These are phyloP conservation scores for Menura novaehollandiae DNA, from an alignment of 2,113 vertebrate species.

Conservation along the genomic window DNA sequence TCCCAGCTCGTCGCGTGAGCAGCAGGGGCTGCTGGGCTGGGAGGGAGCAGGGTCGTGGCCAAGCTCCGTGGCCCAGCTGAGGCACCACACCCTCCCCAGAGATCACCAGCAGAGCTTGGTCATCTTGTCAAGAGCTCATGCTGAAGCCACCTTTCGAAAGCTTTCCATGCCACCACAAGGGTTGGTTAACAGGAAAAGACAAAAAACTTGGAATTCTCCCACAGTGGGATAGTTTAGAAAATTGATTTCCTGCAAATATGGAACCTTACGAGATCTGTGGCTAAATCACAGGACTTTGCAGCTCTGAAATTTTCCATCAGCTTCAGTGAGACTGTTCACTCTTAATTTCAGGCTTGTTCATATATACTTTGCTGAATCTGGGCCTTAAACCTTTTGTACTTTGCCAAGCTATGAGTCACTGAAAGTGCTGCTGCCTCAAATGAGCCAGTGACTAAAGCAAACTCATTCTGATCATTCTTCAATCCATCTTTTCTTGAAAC, in stretches of 20 bases:
- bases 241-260: not conserved
- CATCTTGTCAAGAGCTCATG: not conserved
- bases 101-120: not conserved
- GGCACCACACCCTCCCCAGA: not conserved
- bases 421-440: not conserved
- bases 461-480: not conserved
- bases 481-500: not conserved
- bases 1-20: fast-evolving
- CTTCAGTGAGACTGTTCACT: conserved; percentile 12
- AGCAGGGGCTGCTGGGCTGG: not conserved
- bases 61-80: not conserved
- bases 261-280: not conserved
- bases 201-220: not conserved
- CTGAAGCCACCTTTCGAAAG: not conserved
- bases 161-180: not conserved
- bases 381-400: not conserved
- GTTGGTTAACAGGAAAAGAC: not conserved
- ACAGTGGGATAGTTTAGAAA: not conserved
- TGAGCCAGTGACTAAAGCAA: not conserved
- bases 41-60: not conserved
- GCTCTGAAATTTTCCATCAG: not conserved
- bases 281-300: not conserved
- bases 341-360: not conserved
- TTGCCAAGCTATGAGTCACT: not conserved
- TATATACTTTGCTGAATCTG: not conserved